Evolutionary conservation across 2,888 invertebrate species (phyloP), one percentile per base, ranked within the genome.

Genomic region (Agonopterix subpropinquella): DNA sequence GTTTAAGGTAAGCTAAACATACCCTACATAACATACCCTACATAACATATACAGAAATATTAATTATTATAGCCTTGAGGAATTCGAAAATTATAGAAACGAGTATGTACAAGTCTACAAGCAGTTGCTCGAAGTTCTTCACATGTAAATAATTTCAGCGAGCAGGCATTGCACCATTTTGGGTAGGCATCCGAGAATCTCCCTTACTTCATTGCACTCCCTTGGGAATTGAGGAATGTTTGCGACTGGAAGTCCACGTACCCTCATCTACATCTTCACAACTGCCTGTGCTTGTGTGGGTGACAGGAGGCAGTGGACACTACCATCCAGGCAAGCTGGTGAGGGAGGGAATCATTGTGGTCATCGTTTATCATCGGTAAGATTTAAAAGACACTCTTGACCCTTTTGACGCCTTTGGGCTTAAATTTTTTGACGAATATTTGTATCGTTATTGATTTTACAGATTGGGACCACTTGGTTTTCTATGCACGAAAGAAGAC

Each of bases 171-270:
- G 84, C 87, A 1, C 86, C 86, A 0, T 55, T 64, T 1, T 87
- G 87, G 87, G 44, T 61, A 1, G 76, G 70, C 2, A 56, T 76
- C 0, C 63, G 81, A 35, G 77, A 82, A 43, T 59, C 79, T 0
- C 64, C 54, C 11, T 66, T 65, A 11, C 50, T 66, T 1, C 64
- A 64, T 7, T 84, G 85, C 53, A 62, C 74, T 0, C 2, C 62
- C 7, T 77, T 79, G 0, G 47, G 57, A 69, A 85, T 43, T 45
- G 91, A 92, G 54, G 92, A 92, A 55, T 94, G 93, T 59, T 79
- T 93, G 0, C 90, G 90, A 55, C 71, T 94, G 47, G 93, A 93
- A 57, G 91, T 93, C 3, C 91, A 92, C 65, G 85, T 89, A 4
- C 92, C 93, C 36, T 71, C 89, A 49, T 59, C 73, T 2, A 60